Evolutionary conservation across 2,888 invertebrate genomes (phyloP), one percentile per base, ranked within the genome.

Genomic region (Amphipyra berbera): DNA sequence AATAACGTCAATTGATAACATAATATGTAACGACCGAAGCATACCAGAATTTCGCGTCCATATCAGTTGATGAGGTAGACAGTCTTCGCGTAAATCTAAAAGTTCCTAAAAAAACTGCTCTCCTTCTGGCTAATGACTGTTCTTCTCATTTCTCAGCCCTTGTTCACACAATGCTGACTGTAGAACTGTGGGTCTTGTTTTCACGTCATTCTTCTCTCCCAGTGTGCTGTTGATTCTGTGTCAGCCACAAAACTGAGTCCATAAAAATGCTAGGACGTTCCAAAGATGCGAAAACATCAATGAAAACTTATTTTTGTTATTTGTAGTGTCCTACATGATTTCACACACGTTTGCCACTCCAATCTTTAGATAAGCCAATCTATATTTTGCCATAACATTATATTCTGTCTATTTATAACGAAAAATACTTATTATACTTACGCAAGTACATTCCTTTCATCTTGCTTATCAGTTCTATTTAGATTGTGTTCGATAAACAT

Each of bases 371-470:
- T 79, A 81, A 76, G 50, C 37, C 47, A 48, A 68, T 73, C 73
- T 59, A 62, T 73, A 77, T 63, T 21, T 73, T 64, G 41, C 60
- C 15, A 59, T 62, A 69, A 66, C 53, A 14, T 55, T 14, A 49
- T 54, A 61, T 55, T 44, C 30, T 33, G 33, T 46, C 13, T 62
- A 49, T 60, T 63, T 54, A 55, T 35, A 62, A 60, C 33, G 42
- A 67, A 78, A 73, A 49, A 33, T 60, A 41, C 57, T 61, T 21
- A 56, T 37, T 47, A 12, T 44, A 57, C 60, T 79, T 81, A 63
- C 79, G 73, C 61, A 79, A 81, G 58, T 78, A 67, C 79, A 79
- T 81, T 69, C 73, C 76, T 69, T 48, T 65, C 79, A 79, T 79
- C 81, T 81, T 61, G 57, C 61, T 81, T 79, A 79, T 79, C 81